Evolutionary conservation across 2,113 vertebrate species (phyloP).

Genomic region (Semnornis frantzii): DNA sequence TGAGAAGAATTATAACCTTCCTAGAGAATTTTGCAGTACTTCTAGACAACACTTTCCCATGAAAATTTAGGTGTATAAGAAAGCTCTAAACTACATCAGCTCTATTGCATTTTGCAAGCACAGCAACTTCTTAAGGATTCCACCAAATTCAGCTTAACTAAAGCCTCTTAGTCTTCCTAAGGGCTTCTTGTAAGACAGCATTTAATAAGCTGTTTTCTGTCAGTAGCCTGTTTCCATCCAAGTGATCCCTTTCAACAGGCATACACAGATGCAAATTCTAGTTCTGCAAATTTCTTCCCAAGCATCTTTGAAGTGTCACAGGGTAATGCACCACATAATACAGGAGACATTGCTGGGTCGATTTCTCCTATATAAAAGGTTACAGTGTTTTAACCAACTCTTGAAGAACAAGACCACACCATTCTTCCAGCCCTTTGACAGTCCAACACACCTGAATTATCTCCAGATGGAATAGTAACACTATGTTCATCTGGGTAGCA

Average conservation of each 20-base stretch:
- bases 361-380: neutral
- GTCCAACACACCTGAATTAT: neutral
- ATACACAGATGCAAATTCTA: fast-evolving
- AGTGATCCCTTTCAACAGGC: fast-evolving
- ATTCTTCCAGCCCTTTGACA: neutral
- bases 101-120: neutral
- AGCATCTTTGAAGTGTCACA: neutral
- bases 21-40: neutral
- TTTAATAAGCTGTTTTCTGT: neutral
- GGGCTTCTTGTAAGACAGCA: neutral
- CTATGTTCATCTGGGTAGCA: neutral
- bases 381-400: neutral
- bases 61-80: neutral
- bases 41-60: neutral
- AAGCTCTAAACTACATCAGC: neutral
- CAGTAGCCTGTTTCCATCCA: neutral
- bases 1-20: neutral
- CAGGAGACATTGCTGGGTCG: neutral
- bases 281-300: neutral
- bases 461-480: neutral
- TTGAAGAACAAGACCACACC: neutral
- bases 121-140: neutral
- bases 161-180: neutral
- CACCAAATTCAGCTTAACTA: neutral
- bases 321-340: neutral